Base-by-base conservation (phyloP, 1,140 invertebrate species). In the Chlorops oryzae region DNA sequence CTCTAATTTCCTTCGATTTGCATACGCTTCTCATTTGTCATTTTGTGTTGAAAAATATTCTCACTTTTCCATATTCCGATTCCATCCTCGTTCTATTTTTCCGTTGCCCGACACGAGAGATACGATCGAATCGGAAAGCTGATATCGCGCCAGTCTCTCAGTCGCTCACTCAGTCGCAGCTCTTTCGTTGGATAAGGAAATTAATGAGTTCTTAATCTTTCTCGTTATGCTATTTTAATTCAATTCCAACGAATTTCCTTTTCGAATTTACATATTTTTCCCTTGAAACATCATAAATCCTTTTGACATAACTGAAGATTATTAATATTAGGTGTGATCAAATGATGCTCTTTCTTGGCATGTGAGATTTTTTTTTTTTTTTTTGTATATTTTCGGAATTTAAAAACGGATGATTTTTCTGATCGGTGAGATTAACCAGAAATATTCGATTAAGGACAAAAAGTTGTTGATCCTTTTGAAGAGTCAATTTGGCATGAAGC, bases 21-120 rank as follows among this genome's bases (percentile, higher is more conserved):
- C 51, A 52, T 52, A 48, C 28, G 21, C 13, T 27, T 34, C 20
- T 24, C 45, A 48, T 52, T 52, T 52, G 38, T 52, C 51, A 52
- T 38, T 48, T 52, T 37, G 20, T 47, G 50, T 52, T 52, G 50
- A 52, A 34, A 52, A 52, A 48, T 52, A 37, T 40, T 52, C 42
- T 28, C 13, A 15, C 23, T 42, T 42, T 21, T n/a, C n/a, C n/a
- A n/a, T n/a, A n/a, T n/a, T n/a, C n/a, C n/a, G n/a, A n/a, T n/a
- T n/a, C n/a, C n/a, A n/a, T n/a, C n/a, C n/a, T n/a, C n/a, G n/a
- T n/a, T n/a, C n/a, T n/a, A n/a, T n/a, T n/a, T n/a, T 9, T 21
- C 5, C 20, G 5, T 42, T 22, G 20, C 12, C 15, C 28, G 9
- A 10, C 28, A 15, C 9, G 28, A 10, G 28, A 32, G 9, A 9